Conservation (phyloP, 2,113 vertebrate species). For the Stigmatopora argus region DNA sequence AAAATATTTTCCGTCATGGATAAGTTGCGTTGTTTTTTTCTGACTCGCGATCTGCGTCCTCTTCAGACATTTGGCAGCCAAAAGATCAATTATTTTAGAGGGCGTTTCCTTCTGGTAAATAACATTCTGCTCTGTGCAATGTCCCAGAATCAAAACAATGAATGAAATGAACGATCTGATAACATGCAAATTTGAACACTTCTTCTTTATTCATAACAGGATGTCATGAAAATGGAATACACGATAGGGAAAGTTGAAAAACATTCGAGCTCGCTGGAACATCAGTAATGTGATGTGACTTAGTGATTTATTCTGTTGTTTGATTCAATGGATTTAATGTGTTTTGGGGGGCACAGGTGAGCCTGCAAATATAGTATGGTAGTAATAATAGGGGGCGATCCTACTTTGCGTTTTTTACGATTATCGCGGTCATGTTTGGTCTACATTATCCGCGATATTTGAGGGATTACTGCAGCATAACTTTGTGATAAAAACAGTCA, state of each 20-base stretch:
- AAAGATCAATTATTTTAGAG: slow-evolving; percentile 4
- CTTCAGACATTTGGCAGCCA: neutral
- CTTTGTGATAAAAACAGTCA: too few species aligned
- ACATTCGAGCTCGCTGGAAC: neutral
- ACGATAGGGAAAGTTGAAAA: neutral
- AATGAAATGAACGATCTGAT: slow-evolving; percentile 33
- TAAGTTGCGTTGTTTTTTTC: too few species aligned
- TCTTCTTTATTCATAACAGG: slow-evolving; percentile 5
- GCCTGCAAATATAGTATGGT: neutral
- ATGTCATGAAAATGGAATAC: neutral
- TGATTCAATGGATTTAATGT: slow-evolving; percentile 9
- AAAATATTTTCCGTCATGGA: too few species aligned
- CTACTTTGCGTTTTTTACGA: too few species aligned
- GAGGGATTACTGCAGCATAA: too few species aligned
- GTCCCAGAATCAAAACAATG: slow-evolving; percentile 39
- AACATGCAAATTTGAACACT: slow-evolving; percentile 11
- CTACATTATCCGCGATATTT: too few species aligned
- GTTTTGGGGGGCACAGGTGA: neutral
- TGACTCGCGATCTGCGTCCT: neutral
- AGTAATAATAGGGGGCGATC: too few species aligned
- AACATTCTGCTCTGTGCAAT: slow-evolving; percentile 33
- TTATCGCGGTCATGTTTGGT: too few species aligned
- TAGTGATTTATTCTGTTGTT: slow-evolving; percentile 23
- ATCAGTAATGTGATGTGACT: neutral
- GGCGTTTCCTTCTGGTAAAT: slow-evolving; percentile 55